Conservation (phyloP, 2,797 vertebrate species). For the Pygocentrus nattereri region DNA sequence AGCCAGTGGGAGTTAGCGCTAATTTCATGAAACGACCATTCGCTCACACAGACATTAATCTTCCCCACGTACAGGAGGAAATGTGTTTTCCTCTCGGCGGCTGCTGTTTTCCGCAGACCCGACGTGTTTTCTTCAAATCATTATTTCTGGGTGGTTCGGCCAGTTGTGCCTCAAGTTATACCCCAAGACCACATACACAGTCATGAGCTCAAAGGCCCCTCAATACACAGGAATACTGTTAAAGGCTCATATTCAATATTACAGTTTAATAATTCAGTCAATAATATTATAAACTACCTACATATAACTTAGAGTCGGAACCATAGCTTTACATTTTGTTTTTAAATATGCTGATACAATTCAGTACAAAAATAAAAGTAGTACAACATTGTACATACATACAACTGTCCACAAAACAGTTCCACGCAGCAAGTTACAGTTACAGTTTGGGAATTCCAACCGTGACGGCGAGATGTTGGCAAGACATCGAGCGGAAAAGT, state of each 20-base stretch:
- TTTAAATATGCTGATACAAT: constrained; percentile 86
- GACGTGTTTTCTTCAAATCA: background rate
- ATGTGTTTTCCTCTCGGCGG: constrained; percentile 19
- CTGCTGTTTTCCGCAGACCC: constrained; percentile 23
- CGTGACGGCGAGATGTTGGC: background rate
- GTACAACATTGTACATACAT: constrained; percentile 71
- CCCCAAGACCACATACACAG: constrained; percentile 8
- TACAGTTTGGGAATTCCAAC: constrained; percentile 35
- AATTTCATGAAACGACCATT: constrained; percentile 53
- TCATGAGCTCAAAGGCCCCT: background rate
- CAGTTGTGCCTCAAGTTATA: background rate
- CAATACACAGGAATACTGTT: constrained; percentile 3
- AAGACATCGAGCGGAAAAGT: constrained; percentile 12
- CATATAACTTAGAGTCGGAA: constrained; percentile 84
- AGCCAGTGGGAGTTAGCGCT: constrained; percentile 35
- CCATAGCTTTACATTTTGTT: constrained; percentile 76
- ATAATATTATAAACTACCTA: constrained; percentile 78
- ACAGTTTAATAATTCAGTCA: constrained; percentile 79
- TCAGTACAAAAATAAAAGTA: constrained; percentile 86
- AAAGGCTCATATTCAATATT: constrained; percentile 70
- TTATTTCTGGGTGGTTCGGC: background rate
- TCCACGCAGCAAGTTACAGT: constrained; percentile 45
- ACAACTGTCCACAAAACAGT: constrained; percentile 68
- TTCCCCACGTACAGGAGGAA: constrained; percentile 38
- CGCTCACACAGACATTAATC: constrained; percentile 48